Conservation (phyloP, 92 coral and sea anemone genomes). For the Porites rus region DNA sequence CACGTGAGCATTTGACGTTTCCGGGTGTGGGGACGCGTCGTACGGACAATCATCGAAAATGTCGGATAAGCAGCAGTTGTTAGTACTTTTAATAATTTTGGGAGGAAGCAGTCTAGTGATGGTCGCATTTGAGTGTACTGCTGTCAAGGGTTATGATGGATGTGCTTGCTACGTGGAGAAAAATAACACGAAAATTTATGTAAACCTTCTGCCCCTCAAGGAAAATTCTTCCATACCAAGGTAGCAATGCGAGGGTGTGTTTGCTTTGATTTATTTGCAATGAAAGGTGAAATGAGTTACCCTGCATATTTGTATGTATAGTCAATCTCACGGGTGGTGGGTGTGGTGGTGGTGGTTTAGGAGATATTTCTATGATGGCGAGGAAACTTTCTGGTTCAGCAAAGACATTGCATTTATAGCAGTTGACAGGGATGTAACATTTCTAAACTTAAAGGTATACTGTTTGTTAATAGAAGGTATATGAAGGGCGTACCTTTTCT, state of each 20-base stretch:
- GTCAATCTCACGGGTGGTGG: too few relatives aligned
- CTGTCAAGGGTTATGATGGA: conserved; percentile 50
- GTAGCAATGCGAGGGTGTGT: conserved; percentile 23
- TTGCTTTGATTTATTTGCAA: not conserved
- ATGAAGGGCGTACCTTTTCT: too few relatives aligned
- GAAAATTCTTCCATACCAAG: conserved; percentile 61
- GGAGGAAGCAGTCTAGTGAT: conserved; percentile 4
- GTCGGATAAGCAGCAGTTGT: not conserved
- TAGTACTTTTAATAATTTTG: not conserved
- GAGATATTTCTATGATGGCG: too few relatives aligned
- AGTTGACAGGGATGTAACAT: too few relatives aligned
- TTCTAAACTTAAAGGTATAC: too few relatives aligned
- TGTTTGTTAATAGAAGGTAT: too few relatives aligned
- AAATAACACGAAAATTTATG: conserved; percentile 33
- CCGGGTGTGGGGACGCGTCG: not conserved
- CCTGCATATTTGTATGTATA: not conserved
- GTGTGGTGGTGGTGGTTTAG: too few relatives aligned
- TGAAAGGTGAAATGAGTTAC: not conserved
- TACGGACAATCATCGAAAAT: not conserved
- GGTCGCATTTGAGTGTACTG: conserved; percentile 29
- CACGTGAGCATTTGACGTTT: not conserved
- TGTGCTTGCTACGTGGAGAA: conserved; percentile 68
- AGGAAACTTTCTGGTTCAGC: too few relatives aligned
- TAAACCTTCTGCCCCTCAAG: conserved; percentile 67
- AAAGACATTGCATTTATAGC: too few relatives aligned